A percentile compares a stretch with the other conserved stretches of the same genome.
Conservation (phyloP, 2,113 vertebrate species). For the Tonatia bakeri region DNA sequence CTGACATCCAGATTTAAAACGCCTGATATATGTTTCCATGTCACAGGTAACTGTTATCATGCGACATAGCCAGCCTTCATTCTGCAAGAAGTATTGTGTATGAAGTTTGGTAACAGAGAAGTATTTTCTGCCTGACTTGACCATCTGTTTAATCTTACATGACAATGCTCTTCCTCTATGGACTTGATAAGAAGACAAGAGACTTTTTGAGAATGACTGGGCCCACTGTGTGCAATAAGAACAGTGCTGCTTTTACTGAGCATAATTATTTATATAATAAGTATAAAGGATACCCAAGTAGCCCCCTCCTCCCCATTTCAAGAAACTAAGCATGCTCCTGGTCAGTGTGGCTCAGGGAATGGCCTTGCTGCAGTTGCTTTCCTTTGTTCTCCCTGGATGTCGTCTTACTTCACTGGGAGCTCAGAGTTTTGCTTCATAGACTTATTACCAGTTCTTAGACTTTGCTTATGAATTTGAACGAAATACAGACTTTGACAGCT, state of each 20-base stretch:
- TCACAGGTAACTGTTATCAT: neutral
- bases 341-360: neutral
- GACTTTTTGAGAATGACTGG: neutral
- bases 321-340: neutral
- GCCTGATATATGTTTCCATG: neutral
- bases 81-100: neutral
- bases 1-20: neutral
- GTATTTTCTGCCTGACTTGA: neutral
- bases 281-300: neutral
- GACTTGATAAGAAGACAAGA: neutral
- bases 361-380: neutral
- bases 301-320: neutral
- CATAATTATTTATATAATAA: neutral
- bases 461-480: constrained; percentile 21
- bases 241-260: neutral
- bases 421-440: neutral
- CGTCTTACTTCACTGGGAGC: neutral
- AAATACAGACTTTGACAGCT: neutral
- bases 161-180: neutral
- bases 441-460: neutral
- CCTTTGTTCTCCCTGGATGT: neutral
- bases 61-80: neutral
- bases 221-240: neutral
- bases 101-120: neutral
- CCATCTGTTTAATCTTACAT: neutral